These are phyloP conservation scores for Myxocyprinus asiaticus DNA, from an alignment of 2,113 vertebrate genomes.

Conservation along the genomic window DNA sequence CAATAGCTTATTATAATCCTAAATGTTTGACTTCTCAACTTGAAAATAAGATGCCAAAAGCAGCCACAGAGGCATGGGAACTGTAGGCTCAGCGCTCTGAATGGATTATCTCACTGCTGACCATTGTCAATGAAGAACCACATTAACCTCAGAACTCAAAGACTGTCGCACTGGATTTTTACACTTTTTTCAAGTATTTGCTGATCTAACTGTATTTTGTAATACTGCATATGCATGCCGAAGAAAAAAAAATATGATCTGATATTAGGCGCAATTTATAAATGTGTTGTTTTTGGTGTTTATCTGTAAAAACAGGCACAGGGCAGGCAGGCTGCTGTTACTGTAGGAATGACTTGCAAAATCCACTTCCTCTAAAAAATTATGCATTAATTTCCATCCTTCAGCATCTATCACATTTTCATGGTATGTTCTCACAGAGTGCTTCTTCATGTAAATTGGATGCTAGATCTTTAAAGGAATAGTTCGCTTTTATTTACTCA, in stretches of 20 bases:
- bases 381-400: not conserved
- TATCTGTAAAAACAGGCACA: conserved; percentile 49
- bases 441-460: too few relatives aligned
- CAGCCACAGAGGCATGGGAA: not conserved
- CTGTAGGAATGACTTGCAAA: not conserved
- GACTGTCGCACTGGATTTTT: conserved; percentile 77
- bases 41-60: too few relatives aligned
- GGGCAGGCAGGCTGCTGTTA: conserved; percentile 56
- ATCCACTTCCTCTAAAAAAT: not conserved
- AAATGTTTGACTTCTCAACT: too few relatives aligned
- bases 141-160: conserved; percentile 75
- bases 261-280: conserved; percentile 60
- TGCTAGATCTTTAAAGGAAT: too few relatives aligned
- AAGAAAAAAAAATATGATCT: conserved; percentile 45
- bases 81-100: conserved; percentile 44
- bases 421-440: too few relatives aligned
- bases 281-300: conserved; percentile 64
- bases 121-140: conserved; percentile 67
- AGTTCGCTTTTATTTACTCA: too few relatives aligned
- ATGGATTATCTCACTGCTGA: conserved; percentile 68
- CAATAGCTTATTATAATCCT: too few relatives aligned
- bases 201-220: conserved; percentile 72
- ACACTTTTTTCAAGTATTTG: conserved; percentile 68
- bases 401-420: too few relatives aligned
- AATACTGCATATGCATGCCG: conserved; percentile 80